Evolutionary conservation across 2,113 vertebrate genomes (phyloP), one percentile per base, ranked within the genome.

Genomic region (Cyprinodon tularosa): DNA sequence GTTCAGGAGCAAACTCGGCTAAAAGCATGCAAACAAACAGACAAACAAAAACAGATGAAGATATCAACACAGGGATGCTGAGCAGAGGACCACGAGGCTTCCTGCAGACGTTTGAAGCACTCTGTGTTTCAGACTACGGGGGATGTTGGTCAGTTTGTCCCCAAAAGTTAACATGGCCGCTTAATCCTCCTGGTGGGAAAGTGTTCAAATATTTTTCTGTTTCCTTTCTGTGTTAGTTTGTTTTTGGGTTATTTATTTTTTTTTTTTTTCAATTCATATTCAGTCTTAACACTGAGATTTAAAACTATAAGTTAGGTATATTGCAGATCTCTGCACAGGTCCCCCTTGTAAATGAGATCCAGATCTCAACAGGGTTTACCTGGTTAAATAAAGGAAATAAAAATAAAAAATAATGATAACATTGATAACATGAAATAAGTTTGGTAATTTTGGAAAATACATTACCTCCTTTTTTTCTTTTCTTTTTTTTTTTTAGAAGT

Each of bases 41-140:
- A 80, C 59, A 83, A 82, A 87, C 89, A 81, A 39, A 84, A 82
- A 82, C 77, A 81, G 63, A 84, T 20, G 74, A 64, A 1, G 68
- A 64, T 8, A 4, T 65, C 38, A 82, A 82, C 73, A 86, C 66
- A 66, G 15, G 78, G 62, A 84, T 61, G 76, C 36, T 44, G 37
- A 17, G 17, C 20, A 29, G 62, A 81, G 12, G 10, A n/a, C 12
- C 62, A 29, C 14, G 63, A 29, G 50, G n/a, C 22, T 47, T 12
- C 11, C 4, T 3, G 0, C 50, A 37, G 11, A 37, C 44, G 1
- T 9, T 15, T 36, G 2, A 22, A 65, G 20, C 40, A 44, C 10
- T 0, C 42, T 1, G 42, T 42, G 1, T 14, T 38, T 6, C 36
- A 29, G 61, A 4, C 62, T 40, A 14, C 5, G 42, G 13, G 22